Evolutionary conservation across 2,113 vertebrate species (phyloP).

Genomic region (Spheniscus mendiculus): DNA sequence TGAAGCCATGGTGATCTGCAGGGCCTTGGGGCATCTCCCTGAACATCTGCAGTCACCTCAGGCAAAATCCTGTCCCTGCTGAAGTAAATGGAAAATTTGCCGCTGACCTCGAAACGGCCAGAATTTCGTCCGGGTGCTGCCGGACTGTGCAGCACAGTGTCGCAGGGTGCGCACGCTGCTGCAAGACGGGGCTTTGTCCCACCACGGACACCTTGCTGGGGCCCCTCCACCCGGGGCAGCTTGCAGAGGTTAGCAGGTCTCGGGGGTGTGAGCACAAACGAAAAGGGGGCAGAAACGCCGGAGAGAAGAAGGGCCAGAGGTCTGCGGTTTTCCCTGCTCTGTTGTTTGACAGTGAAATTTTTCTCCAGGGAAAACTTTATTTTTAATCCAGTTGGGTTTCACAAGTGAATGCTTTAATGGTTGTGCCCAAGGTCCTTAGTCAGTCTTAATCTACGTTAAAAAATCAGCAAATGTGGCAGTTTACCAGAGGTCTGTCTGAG

Average conservation of each 20-base stretch:
- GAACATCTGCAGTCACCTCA: constrained; percentile 41
- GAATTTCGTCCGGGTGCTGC: fast-evolving
- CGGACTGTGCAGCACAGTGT: fast-evolving
- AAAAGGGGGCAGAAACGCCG: neutral
- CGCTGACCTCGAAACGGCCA: neutral
- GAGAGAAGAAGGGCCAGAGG: neutral
- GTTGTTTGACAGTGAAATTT: fast-evolving
- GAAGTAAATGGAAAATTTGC: neutral
- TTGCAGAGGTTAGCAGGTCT: neutral
- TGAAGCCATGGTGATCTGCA: neutral
- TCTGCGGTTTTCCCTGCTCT: neutral
- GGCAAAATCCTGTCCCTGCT: neutral
- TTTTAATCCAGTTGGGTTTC: neutral
- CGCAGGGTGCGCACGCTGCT: fast-evolving
- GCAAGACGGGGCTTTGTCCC: neutral
- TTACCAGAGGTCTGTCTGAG: neutral
- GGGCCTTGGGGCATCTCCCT: constrained; percentile 31
- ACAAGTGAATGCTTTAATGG: neutral
- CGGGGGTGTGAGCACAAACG: fast-evolving
- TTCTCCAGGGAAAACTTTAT: neutral
- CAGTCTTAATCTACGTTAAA: neutral
- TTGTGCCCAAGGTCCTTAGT: neutral
- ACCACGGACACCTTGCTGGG: neutral
- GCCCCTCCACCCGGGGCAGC: neutral
- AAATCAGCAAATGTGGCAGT: neutral